Evolutionary conservation across 1,140 invertebrate species (phyloP).

Genomic region (Drosophila sp.): DNA sequence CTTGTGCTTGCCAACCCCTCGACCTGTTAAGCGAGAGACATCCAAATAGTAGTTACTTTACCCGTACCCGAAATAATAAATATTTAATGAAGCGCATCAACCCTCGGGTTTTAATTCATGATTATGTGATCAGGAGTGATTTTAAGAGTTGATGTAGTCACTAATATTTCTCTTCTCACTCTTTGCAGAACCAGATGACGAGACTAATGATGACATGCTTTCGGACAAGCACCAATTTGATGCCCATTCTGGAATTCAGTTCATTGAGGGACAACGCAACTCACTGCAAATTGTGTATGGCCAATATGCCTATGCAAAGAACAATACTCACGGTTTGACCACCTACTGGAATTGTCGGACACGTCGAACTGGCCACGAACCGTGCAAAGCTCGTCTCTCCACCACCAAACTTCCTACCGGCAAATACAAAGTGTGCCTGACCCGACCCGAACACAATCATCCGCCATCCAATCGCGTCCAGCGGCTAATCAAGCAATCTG

Average conservation of each 20-base stretch:
- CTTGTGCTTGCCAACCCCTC: conserved; percentile 1
- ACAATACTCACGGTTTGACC: conserved; percentile 54
- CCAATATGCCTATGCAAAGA: conserved; percentile 66
- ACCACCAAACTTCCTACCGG: conserved; percentile 61
- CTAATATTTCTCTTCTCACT: conserved; percentile 17
- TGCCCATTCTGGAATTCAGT: conserved; percentile 21
- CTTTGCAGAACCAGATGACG: conserved; percentile 31
- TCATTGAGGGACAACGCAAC: conserved; percentile 70
- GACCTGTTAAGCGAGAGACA: not conserved
- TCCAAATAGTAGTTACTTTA: not conserved
- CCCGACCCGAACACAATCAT: conserved; percentile 71
- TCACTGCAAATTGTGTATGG: conserved; percentile 57
- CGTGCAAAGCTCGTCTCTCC: conserved; percentile 69
- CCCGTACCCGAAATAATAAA: not conserved
- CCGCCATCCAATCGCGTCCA: conserved; percentile 48
- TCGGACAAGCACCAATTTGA: conserved; percentile 11
- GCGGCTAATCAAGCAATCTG: conserved; percentile 12
- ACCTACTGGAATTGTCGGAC: conserved; percentile 77
- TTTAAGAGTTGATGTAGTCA: not conserved
- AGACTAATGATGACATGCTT: conserved; percentile 4
- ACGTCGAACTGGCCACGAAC: conserved; percentile 36
- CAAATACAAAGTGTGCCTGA: conserved; percentile 58
- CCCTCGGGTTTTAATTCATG: not conserved
- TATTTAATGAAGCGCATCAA: not conserved
- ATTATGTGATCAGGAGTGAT: not conserved